These are phyloP conservation scores for Perizoma flavofasciatum DNA, from an alignment of 2,888 invertebrate genomes.

Conservation along the genomic window DNA sequence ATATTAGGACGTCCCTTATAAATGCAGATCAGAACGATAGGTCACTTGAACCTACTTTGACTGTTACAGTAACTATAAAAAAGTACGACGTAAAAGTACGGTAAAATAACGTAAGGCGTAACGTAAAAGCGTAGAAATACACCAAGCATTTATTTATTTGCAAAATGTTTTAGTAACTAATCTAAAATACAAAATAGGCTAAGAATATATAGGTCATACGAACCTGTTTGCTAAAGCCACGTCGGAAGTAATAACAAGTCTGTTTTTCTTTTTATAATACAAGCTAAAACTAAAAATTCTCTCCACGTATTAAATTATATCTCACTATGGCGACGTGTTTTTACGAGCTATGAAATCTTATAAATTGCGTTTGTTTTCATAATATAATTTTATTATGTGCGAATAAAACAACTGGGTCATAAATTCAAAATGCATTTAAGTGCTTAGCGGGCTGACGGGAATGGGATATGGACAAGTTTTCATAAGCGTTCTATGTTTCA, in stretches of 20 bases:
- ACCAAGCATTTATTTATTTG: too few relatives aligned
- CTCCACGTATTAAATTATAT: slow-evolving; percentile 57
- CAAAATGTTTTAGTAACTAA: too few relatives aligned
- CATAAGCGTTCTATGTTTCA: background rate
- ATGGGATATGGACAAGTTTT: background rate
- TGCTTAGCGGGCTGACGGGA: background rate
- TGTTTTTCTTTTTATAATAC: slow-evolving; percentile 9
- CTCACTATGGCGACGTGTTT: slow-evolving; percentile 34
- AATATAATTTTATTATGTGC: slow-evolving; percentile 29
- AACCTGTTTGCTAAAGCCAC: too few relatives aligned
- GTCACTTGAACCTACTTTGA: too few relatives aligned
- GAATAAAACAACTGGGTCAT: background rate
- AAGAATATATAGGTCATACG: too few relatives aligned
- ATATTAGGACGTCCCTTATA: too few relatives aligned
- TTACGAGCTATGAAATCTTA: slow-evolving; percentile 34
- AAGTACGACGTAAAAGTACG: too few relatives aligned
- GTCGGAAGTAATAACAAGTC: slow-evolving; percentile 4
- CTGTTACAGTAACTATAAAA: too few relatives aligned
- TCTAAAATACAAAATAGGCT: too few relatives aligned
- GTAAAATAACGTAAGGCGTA: too few relatives aligned
- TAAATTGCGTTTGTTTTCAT: slow-evolving; percentile 23
- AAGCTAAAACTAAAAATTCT: slow-evolving; percentile 44
- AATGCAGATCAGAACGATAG: too few relatives aligned
- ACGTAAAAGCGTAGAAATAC: too few relatives aligned
- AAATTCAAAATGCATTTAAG: slow-evolving; percentile 6